Percentiles rank a stretch among this genome's conserved stretches.
Conservation (phyloP, 2,888 invertebrate genomes). For the Ichneumon xanthorius region DNA sequence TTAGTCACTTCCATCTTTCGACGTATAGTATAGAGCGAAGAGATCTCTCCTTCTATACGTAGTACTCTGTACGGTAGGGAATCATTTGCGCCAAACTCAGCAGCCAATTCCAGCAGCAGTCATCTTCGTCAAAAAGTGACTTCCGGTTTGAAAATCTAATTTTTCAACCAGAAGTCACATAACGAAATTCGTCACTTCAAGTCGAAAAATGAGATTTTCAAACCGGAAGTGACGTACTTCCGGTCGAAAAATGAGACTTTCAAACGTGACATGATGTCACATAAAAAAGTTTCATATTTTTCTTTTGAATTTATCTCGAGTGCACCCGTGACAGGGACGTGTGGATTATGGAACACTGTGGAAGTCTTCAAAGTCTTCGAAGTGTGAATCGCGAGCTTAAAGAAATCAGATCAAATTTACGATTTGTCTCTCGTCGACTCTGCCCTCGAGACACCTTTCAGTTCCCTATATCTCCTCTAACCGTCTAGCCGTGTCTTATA, state of each 20-base stretch:
- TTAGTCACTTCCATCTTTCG: constrained; percentile 42
- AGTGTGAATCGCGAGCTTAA: neutral
- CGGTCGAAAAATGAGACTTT: too few species aligned
- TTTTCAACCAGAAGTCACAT: too few species aligned
- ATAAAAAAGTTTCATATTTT: too few species aligned
- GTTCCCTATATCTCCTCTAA: neutral
- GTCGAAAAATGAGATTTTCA: too few species aligned
- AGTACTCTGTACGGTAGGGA: neutral
- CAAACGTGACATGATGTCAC: too few species aligned
- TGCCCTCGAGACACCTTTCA: neutral
- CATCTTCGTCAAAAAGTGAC: neutral
- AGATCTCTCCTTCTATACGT: constrained; percentile 10
- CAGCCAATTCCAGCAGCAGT: neutral
- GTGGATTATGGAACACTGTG: too few species aligned
- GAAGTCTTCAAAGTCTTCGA: neutral
- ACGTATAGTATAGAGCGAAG: constrained; percentile 3
- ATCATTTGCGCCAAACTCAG: neutral
- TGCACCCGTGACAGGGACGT: too few species aligned
- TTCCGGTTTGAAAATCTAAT: neutral
- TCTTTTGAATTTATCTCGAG: too few species aligned
- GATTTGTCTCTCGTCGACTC: neutral
- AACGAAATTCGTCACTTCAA: too few species aligned
- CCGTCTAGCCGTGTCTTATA: constrained; percentile 12
- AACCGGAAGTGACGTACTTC: too few species aligned
- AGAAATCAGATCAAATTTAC: neutral